Conservation (phyloP, 1,140 invertebrate species). For the Microplitis mediator region DNA sequence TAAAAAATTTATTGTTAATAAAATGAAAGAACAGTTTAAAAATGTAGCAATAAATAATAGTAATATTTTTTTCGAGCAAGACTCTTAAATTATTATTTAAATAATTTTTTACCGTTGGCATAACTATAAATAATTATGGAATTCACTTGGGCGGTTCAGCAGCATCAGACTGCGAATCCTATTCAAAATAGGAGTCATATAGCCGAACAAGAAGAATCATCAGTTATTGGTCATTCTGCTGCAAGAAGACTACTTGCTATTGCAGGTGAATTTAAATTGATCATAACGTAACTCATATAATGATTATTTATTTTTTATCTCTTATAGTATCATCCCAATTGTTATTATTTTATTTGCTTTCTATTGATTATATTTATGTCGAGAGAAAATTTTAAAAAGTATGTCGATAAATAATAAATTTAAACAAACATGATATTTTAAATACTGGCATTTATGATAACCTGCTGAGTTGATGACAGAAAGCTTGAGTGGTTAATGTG, state of each 20-base stretch:
- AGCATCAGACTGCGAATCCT: conserved; percentile 41
- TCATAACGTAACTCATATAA: neutral
- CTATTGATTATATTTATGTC: too few relatives aligned
- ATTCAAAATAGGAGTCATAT: conserved; percentile 36
- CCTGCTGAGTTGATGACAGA: too few relatives aligned
- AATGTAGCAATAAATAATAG: neutral
- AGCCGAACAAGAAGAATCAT: conserved; percentile 40
- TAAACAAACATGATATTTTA: too few relatives aligned
- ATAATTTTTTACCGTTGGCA: neutral
- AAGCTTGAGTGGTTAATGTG: too few relatives aligned
- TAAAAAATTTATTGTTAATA: neutral
- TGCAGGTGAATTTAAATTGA: conserved; percentile 45
- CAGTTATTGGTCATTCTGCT: conserved; percentile 44
- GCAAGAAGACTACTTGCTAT: conserved; percentile 47
- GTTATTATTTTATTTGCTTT: too few relatives aligned
- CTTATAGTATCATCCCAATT: too few relatives aligned
- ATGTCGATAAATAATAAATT: too few relatives aligned
- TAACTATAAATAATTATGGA: conserved; percentile 42
- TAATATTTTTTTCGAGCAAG: neutral
- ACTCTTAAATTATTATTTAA: neutral
- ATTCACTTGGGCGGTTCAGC: conserved; percentile 54
- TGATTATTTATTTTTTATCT: too few relatives aligned
- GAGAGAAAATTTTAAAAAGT: too few relatives aligned
- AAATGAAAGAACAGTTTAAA: neutral
- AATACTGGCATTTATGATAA: too few relatives aligned